Base-by-base conservation (phyloP, 2,888 invertebrate species). In the Stenodera caucasica region DNA sequence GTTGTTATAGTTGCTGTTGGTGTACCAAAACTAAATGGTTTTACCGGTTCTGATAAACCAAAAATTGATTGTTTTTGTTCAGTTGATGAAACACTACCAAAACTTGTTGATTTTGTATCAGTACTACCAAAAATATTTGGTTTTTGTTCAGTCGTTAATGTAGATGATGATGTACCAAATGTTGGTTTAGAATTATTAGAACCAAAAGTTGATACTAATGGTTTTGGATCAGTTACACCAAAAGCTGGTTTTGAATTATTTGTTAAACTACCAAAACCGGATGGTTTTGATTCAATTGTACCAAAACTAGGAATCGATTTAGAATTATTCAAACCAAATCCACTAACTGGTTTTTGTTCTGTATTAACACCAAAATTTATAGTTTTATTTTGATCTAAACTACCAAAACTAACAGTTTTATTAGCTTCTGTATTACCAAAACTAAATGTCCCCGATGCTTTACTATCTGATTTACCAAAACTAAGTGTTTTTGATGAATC, bases 201-300 rank as follows among this genome's bases (percentile, higher is more conserved):
- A 37, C 8, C 15, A 37, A 37, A 37, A 37, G 1, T 18, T 18
- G 37, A 14, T 53, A 23, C 15, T 57, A 53, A 8, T 14, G 57
- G 55, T 21, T 64, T 37, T 18, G 62, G 45, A 50, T 57, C 59
- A 9, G 61, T 35, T n/a, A 63, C 53, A 30, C 61, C 66, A 55
- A 66, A 62, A 14, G 60, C 6, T 18, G 63, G 40, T 8, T 37
- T 37, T 15, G 57, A 14, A 14, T n/a, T n/a, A n/a, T 57, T 53
- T 26, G 63, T 15, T 29, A 37, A 18, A 56, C 23, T 55, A 56
- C 58, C 55, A 56, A 62, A 56, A 35, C 35, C 21, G 3, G 40
- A 54, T 49, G 9, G 56, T 51, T 26, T 37, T 59, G 49, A 1
- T 4, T 18, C 45, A 21, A 4, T 21, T 4, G 21, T 12, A 45